phyloP scores from a whole-genome alignment of 2,888 invertebrate genomes.

The Deladenus siricidicola region DNA sequence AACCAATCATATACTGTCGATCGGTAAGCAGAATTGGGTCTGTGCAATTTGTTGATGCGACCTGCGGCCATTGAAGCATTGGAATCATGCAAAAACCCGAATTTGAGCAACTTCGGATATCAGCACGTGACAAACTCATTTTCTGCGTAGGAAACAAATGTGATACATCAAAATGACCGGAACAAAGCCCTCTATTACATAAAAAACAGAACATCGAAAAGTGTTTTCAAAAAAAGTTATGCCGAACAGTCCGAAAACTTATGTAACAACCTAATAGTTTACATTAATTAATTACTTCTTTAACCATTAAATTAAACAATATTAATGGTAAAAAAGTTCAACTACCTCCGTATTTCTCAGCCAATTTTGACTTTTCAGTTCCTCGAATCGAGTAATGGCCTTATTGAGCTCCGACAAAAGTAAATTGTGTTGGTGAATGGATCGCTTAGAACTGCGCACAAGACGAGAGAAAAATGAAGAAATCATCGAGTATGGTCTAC shows the following conservation, averaged over 20 bases:
- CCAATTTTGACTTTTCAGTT: background rate
- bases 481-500: slow-evolving; percentile 5
- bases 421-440: slow-evolving; percentile 1
- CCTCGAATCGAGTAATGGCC: background rate
- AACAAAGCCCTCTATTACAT: no score
- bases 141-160: no score
- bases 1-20: background rate
- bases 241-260: no score
- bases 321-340: background rate
- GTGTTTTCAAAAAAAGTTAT: no score
- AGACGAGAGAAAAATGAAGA: background rate
- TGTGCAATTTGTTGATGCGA: background rate
- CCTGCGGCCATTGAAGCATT: background rate
- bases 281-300: no score
- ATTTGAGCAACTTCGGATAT: background rate
- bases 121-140: background rate
- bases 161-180: no score
- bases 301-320: no score
- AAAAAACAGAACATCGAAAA: no score
- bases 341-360: background rate
- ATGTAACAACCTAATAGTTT: no score
- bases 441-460: background rate
- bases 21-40: background rate
- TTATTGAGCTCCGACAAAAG: background rate
- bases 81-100: background rate